Conservation (phyloP, 2,797 vertebrate species). For the Nannoperca obscura region DNA sequence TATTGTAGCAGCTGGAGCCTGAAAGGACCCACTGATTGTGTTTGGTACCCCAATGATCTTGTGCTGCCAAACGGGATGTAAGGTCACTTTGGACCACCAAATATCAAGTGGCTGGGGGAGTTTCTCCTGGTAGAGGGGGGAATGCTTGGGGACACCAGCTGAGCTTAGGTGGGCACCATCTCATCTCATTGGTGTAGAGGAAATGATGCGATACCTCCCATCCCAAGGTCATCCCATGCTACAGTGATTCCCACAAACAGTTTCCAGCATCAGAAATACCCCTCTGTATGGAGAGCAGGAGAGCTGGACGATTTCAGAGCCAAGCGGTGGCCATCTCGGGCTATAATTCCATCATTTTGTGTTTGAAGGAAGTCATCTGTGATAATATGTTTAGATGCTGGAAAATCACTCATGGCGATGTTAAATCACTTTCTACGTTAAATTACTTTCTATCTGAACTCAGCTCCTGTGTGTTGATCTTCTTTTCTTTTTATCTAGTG, state of each 20-base stretch:
- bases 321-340: conserved; percentile 55
- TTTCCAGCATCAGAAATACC: conserved; percentile 60
- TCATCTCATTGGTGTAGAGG: conserved; percentile 68
- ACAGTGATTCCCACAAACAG: conserved; percentile 75
- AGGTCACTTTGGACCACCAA: conserved; percentile 56
- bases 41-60: conserved; percentile 30
- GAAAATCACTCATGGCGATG: conserved; percentile 60
- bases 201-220: conserved; percentile 79
- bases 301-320: conserved; percentile 58
- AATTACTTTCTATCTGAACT: conserved; percentile 42
- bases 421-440: conserved; percentile 34
- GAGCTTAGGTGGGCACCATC: conserved; percentile 70
- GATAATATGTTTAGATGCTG: conserved; percentile 47
- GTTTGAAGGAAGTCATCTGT: conserved; percentile 66
- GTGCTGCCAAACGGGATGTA: conserved; percentile 49
- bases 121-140: conserved; percentile 45
- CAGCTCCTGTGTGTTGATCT: neutral
- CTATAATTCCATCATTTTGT: conserved; percentile 68
- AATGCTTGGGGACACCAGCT: conserved; percentile 71
- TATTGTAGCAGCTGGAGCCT: conserved; percentile 42
- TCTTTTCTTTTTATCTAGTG: neutral
- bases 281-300: conserved; percentile 32
- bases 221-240: conserved; percentile 83
- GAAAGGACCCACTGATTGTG: conserved; percentile 43
- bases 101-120: conserved; percentile 59